Conservation (phyloP, 2,113 vertebrate genomes). For the Cranoglanis bouderius region DNA sequence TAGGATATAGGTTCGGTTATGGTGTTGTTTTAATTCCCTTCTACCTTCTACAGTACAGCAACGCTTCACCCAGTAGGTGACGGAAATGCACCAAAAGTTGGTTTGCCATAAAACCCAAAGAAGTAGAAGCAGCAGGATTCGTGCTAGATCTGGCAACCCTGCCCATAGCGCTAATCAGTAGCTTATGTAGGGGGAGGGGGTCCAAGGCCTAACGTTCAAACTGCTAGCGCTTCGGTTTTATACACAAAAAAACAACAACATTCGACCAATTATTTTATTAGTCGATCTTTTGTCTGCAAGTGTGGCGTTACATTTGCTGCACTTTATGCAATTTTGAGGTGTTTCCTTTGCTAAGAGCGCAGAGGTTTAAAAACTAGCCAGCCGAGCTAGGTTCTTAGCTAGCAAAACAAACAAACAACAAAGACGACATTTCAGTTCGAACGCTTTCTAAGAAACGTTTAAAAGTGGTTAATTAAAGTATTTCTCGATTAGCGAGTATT, state of each 20-base stretch:
- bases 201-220: no score
- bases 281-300: no score
- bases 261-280: neutral
- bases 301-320: neutral
- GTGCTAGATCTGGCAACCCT: conserved; percentile 1
- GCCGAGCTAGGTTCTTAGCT: neutral
- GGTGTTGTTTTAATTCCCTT: no score
- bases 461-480: no score
- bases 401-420: neutral
- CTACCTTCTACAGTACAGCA: no score
- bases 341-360: neutral
- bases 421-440: neutral
- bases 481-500: neutral
- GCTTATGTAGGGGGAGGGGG: no score
- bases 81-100: no score
- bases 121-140: neutral
- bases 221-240: no score
- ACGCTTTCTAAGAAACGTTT: neutral
- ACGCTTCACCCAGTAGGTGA: no score
- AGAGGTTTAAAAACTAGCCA: neutral
- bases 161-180: neutral
- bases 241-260: no score
- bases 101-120: no score
- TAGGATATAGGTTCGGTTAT: no score
- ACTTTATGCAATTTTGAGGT: neutral